Conservation (phyloP, 2,113 vertebrate genomes). For the Oceanodroma tethys region DNA sequence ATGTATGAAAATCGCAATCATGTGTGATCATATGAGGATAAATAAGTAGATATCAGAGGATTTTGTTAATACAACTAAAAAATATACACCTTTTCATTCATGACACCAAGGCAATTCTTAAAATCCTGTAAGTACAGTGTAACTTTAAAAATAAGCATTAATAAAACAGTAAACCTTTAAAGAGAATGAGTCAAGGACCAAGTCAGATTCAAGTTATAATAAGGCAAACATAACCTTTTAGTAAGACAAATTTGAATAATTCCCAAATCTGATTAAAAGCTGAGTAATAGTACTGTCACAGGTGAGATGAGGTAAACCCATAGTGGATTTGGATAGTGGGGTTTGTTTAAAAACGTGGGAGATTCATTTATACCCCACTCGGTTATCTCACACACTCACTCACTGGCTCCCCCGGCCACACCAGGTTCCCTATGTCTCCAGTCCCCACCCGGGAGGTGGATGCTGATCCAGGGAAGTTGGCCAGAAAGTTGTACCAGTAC, state of each 20-base stretch:
- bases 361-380: neutral
- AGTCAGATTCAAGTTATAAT: neutral
- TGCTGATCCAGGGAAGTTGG: neutral
- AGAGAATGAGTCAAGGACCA: neutral
- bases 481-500: neutral
- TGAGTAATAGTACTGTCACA: neutral
- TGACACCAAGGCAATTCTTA: neutral
- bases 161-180: neutral
- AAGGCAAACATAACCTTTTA: neutral
- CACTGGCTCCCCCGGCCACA: accelerated
- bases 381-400: neutral
- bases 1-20: neutral
- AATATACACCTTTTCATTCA: neutral
- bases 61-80: neutral
- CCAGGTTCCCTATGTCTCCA: accelerated
- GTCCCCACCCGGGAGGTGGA: accelerated
- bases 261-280: neutral
- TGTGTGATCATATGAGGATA: neutral
- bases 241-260: neutral
- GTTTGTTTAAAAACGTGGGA: neutral
- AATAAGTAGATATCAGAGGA: neutral
- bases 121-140: neutral
- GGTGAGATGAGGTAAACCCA: neutral
- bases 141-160: neutral
- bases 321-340: neutral